A percentile compares a stretch with the other conserved stretches of the same genome.
Evolutionary conservation across 2,888 invertebrate species (phyloP).

Genomic region (Bellardia bayeri): DNA sequence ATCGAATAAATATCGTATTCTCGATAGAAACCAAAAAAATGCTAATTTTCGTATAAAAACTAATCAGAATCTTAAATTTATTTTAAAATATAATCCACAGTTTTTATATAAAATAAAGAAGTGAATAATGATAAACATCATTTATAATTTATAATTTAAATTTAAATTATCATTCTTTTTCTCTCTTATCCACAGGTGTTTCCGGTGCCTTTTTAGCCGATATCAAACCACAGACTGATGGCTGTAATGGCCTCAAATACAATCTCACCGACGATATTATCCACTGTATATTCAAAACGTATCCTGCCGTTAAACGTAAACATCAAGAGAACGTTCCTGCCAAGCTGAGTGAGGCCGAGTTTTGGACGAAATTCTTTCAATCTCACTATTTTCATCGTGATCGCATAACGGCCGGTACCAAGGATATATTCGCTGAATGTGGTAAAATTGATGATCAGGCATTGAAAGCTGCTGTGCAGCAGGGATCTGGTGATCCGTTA

Average conservation of each 20-base stretch:
- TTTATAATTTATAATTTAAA: background rate
- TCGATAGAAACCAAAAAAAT: no score
- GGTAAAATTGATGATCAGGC: constrained; percentile 97
- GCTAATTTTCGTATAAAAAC: no score
- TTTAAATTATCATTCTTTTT: background rate
- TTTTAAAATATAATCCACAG: no score
- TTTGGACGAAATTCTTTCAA: constrained; percentile 99
- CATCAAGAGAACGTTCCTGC: constrained; percentile 98
- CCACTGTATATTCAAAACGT: constrained; percentile 99
- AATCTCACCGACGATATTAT: constrained; percentile 98
- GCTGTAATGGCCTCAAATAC: constrained; percentile 97
- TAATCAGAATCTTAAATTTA: no score
- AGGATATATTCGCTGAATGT: constrained; percentile 99
- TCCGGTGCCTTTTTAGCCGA: constrained; percentile 93
- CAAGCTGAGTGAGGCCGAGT: constrained; percentile 97
- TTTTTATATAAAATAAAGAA: no score
- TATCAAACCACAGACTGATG: constrained; percentile 98
- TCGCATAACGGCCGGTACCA: constrained; percentile 93
- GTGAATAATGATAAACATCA: no score
- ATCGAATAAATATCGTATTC: no score
- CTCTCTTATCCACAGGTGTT: constrained; percentile 85
- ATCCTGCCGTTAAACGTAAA: constrained; percentile 98
- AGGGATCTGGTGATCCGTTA: constrained; percentile 91
- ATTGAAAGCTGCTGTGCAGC: constrained; percentile 90
- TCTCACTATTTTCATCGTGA: constrained; percentile 99